Base-by-base conservation (phyloP, 2,113 vertebrate species). In the Fukomys damarensis region DNA sequence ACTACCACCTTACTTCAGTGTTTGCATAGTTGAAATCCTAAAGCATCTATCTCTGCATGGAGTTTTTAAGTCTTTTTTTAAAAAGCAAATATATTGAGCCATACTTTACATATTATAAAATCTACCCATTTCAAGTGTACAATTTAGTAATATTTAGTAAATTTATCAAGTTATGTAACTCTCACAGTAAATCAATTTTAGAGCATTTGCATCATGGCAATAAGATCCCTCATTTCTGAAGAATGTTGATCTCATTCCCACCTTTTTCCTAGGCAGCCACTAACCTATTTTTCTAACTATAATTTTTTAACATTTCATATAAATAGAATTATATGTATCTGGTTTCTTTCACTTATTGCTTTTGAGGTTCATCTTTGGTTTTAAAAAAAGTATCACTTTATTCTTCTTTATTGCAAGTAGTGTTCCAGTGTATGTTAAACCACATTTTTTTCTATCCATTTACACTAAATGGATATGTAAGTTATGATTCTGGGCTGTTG, bases 331-430 rank as follows among this genome's bases (percentile, higher is more conserved):
- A 72, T 41, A 41, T 80, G 12, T 58, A 32, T 70, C n/a, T 93
- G 72, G 13, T 49, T 66, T 95, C 41, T 66, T 79, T 86, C 10
- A 49, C 32, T 61, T 59, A 87, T 43, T 66, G 56, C 58, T 86
- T 95, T 86, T 74, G 24, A 86, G 35, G 41, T n/a, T 93, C 28
- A 85, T 89, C 54, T 43, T 38, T 65, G 30, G 28, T 58, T 58
- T 9, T 17, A 38, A 70, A 63, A 72, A 43, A 54, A 32, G 0
- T 88, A 68, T 82, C 22, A 83, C 38, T 83, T 87, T 82, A 7
- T 72, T 95, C 43, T 26, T 95, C 90, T 85, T 94, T 91, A 52
- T 93, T 93, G 6, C 41, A 94, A 94, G 46, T 80, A 77, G 58
- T 68, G 63, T 92, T 89, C 65, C 43, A 77, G 46, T 56, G 35